Evolutionary conservation across 2,113 vertebrate genomes (phyloP), one percentile per base, ranked within the genome.

Genomic region (Leptobrachium ailaonicum): DNA sequence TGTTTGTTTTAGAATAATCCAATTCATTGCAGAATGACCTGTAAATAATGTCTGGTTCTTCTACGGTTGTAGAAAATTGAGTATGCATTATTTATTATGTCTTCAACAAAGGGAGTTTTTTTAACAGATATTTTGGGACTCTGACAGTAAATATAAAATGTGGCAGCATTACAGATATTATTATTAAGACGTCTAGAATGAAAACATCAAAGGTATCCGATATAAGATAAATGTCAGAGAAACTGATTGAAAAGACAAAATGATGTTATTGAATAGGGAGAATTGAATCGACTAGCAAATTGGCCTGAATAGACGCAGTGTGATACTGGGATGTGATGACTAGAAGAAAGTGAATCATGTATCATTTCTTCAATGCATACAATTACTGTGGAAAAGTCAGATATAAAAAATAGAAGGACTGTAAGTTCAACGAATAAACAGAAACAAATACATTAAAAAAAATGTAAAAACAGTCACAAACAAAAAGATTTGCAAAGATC

Each of bases 1-100:
- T 78, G 68, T 71, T 78, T 78, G 68, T 78, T 78, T 78, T 70
- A 68, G 68, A 78, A 78, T 78, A 78, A 78, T 71, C 76, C 76
- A 78, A 78, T 78, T 63, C 71, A 71, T 71, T 63, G 41, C 53
- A 71, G 70, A 78, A 78, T 78, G 76, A 78, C 76, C 76, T 78
- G 67, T 50, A 78, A 71, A 71, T 71, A 78, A 78, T 71, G 66
- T 70, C 67, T 41, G 69, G 56, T 54, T 71, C 67, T 63, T 63
- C 42, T 60, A 63, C 42, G 60, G 54, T 78, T 78, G 67, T 45
- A 71, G 42, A 56, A 78, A 78, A 78, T 78, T 71, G 76, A 78
- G 76, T 71, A 78, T 78, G 67, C 76, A 78, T 78, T 78, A 78
- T 78, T 78, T 78, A 78, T 78, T 70, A 71, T 62, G 76, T 40